phyloP scores from a whole-genome alignment of 2,888 invertebrate genomes.

The Mesoligia furuncula region DNA sequence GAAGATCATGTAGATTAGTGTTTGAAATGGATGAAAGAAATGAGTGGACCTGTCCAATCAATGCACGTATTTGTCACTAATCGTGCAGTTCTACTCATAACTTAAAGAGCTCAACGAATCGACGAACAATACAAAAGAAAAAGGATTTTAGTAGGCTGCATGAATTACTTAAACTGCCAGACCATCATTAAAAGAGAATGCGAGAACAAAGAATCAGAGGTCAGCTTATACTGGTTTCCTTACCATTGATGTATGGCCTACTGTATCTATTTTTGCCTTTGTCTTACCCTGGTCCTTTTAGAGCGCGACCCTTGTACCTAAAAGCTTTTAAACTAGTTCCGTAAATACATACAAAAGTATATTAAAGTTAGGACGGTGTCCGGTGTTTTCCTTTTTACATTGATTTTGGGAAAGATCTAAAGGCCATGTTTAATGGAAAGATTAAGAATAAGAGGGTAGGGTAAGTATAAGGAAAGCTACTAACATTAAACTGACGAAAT shows the following conservation, averaged over 20 bases:
- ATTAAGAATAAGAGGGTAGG: not conserved
- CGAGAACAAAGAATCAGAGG: not conserved
- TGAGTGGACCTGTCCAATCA: too few relatives aligned
- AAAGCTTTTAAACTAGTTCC: slow-evolving; percentile 4
- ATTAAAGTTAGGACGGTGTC: not conserved
- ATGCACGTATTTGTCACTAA: too few relatives aligned
- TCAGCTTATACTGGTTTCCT: not conserved
- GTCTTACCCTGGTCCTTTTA: not conserved
- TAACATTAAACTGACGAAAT: not conserved
- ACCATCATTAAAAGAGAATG: not conserved
- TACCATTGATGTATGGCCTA: not conserved
- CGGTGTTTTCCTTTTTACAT: not conserved
- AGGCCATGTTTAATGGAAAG: not conserved
- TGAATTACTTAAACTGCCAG: not conserved
- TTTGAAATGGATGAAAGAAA: too few relatives aligned
- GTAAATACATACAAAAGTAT: not conserved
- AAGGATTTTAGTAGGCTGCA: too few relatives aligned
- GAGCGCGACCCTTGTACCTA: not conserved
- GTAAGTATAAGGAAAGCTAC: not conserved
- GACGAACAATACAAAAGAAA: too few relatives aligned
- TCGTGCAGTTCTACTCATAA: too few relatives aligned
- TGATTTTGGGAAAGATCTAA: not conserved
- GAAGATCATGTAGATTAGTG: too few relatives aligned
- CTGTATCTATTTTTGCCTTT: not conserved
- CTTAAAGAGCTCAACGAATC: too few relatives aligned